A percentile compares a stretch with the other conserved stretches of the same genome.
Conservation (phyloP, 2,113 vertebrate genomes). For the Salvelinus alpinus region DNA sequence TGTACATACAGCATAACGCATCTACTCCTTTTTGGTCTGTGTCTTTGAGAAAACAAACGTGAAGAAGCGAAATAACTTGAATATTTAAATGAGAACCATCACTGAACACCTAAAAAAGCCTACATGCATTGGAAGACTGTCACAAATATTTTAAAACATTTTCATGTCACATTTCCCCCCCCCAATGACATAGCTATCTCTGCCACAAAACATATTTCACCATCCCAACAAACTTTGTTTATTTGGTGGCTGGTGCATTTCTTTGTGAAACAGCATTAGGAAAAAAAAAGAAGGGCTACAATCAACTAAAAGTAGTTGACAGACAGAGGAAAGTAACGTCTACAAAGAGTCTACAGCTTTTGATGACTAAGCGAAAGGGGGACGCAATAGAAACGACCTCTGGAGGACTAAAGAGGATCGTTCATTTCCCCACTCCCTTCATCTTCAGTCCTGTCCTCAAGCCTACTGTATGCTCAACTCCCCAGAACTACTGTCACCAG, state of each 20-base stretch:
- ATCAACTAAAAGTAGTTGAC: constrained; percentile 68
- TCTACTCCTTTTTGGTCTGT: constrained; percentile 76
- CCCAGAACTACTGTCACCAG: constrained; percentile 43
- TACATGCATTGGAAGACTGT: constrained; percentile 82
- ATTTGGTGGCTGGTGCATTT: constrained; percentile 79
- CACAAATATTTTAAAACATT: constrained; percentile 58
- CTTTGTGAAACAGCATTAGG: constrained; percentile 72
- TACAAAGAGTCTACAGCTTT: constrained; percentile 63
- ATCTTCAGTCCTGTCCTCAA: constrained; percentile 43
- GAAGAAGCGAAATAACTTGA: constrained; percentile 60
- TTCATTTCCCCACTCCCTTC: constrained; percentile 39
- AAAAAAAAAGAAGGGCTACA: constrained; percentile 68
- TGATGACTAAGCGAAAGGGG: constrained; percentile 64
- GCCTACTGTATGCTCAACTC: constrained; percentile 5
- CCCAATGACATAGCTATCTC: constrained; percentile 56
- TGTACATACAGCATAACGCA: constrained; percentile 69
- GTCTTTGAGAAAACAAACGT: constrained; percentile 66
- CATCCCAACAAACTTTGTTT: constrained; percentile 63
- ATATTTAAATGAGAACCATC: constrained; percentile 62
- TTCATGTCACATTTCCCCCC: constrained; percentile 64
- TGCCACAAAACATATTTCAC: constrained; percentile 52
- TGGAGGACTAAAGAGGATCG: constrained; percentile 28
- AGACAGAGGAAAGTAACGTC: constrained; percentile 64
- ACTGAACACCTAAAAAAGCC: constrained; percentile 69
- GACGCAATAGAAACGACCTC: constrained; percentile 61